Conservation (phyloP, 2,113 vertebrate genomes). For the Psittacus erithacus region DNA sequence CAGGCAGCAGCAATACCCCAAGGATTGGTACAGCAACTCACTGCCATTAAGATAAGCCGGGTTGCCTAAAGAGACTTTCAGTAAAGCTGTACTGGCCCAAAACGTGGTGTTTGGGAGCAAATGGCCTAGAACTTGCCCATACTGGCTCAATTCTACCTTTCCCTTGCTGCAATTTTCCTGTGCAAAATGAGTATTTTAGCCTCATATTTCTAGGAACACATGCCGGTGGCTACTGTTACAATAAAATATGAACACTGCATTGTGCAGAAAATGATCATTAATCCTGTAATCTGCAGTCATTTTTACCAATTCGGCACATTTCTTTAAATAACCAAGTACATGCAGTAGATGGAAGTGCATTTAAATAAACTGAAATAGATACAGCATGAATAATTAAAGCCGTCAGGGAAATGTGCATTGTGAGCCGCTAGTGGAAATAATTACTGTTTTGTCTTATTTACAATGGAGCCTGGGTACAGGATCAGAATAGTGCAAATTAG, state of each 20-base stretch:
- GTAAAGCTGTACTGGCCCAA: not conserved
- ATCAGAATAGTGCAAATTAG: conserved; percentile 35
- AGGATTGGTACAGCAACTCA: not conserved
- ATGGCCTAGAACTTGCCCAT: not conserved
- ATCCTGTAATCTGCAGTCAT: conserved; percentile 58
- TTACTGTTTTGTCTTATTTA: conserved; percentile 66
- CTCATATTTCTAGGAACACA: conserved; percentile 55
- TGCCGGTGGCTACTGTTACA: conserved; percentile 53
- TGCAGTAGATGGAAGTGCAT: conserved; percentile 29
- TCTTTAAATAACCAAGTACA: conserved; percentile 48
- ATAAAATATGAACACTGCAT: conserved; percentile 59
- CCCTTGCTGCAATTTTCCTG: not conserved
- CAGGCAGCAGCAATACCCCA: not conserved
- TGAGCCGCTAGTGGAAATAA: conserved; percentile 36
- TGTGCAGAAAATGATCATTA: conserved; percentile 51
- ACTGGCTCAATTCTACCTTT: not conserved
- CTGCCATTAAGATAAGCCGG: conserved; percentile 5
- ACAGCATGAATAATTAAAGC: conserved; percentile 70
- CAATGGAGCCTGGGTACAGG: not conserved
- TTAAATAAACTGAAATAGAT: conserved; percentile 62
- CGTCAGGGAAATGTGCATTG: conserved; percentile 37
- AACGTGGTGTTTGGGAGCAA: not conserved
- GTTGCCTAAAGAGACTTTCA: not conserved
- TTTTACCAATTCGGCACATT: conserved; percentile 45
- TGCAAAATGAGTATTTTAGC: conserved; percentile 45